Conservation (phyloP, 2,113 vertebrate species). For the Ceuthmochares aereus region DNA sequence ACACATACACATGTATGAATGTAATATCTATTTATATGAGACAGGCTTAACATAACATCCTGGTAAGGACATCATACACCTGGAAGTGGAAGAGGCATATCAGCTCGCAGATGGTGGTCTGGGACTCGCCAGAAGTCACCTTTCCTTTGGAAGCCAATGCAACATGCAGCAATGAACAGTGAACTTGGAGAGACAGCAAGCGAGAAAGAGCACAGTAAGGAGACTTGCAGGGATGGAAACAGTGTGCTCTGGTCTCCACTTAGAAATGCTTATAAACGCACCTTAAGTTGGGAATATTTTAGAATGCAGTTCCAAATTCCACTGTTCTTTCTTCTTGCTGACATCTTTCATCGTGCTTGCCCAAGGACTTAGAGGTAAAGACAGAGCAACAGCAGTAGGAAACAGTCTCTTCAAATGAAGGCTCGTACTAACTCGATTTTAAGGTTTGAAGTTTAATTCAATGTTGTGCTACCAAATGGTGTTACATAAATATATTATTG, state of each 20-base stretch:
- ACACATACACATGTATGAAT: rapidly evolving
- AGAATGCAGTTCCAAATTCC: not conserved
- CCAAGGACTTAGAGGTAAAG: not conserved
- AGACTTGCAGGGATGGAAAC: no score
- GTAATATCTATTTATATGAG: not conserved
- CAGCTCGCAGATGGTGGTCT: not conserved
- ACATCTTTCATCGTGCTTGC: rapidly evolving
- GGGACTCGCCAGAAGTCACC: not conserved
- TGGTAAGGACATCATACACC: not conserved
- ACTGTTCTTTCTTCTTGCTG: not conserved
- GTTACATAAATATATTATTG: not conserved
- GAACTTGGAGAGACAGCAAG: rapidly evolving
- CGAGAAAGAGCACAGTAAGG: not conserved
- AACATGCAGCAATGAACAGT: rapidly evolving
- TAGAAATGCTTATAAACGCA: not conserved
- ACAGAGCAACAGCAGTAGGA: not conserved
- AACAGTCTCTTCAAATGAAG: not conserved
- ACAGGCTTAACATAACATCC: not conserved
- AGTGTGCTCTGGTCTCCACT: not conserved
- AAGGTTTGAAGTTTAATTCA: not conserved
- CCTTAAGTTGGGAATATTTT: rapidly evolving
- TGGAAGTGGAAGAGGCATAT: not conserved
- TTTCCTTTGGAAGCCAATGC: not conserved
- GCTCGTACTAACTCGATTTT: not conserved
- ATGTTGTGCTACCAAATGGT: not conserved